Evolutionary conservation across 2,888 invertebrate species (phyloP).

Genomic region (Incurvaria masculella): DNA sequence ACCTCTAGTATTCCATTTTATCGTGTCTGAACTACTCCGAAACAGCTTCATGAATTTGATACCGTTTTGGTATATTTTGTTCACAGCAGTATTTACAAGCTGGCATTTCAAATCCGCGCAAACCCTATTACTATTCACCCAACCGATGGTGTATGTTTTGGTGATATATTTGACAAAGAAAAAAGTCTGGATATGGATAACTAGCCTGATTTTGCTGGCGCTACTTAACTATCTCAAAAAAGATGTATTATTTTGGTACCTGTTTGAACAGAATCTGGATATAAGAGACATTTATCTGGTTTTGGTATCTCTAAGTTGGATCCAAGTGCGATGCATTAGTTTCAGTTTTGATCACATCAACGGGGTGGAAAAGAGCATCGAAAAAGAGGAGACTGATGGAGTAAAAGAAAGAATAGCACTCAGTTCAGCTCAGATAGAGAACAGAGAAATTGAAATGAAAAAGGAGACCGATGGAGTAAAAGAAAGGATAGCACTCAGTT

Average conservation of each 20-base stretch:
- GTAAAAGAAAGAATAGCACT: constrained; percentile 7
- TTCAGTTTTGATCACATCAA: constrained; percentile 50
- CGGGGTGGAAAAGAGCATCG: constrained; percentile 15
- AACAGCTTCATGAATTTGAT: constrained; percentile 16
- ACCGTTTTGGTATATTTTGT: constrained; percentile 31
- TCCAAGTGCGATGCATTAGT: constrained; percentile 63
- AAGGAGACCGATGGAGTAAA: no score
- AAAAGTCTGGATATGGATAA: constrained; percentile 36
- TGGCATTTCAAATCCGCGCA: constrained; percentile 30
- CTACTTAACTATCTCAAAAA: constrained; percentile 28
- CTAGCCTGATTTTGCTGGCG: constrained; percentile 29
- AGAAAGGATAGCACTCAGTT: constrained; percentile 7
- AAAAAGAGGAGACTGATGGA: no score
- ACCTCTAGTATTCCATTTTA: constrained; percentile 40
- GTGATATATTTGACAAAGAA: constrained; percentile 23
- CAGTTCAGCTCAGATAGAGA: background rate
- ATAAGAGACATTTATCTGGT: constrained; percentile 31
- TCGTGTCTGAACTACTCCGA: constrained; percentile 32
- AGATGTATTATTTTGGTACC: constrained; percentile 23
- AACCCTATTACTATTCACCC: constrained; percentile 32
- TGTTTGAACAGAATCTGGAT: constrained; percentile 21
- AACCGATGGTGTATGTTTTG: constrained; percentile 43
- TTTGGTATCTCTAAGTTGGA: constrained; percentile 55
- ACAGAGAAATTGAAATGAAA: constrained; percentile 9
- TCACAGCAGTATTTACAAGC: constrained; percentile 29